phyloP scores from a whole-genome alignment of 2,113 vertebrate species.

The Urocolius indicus region DNA sequence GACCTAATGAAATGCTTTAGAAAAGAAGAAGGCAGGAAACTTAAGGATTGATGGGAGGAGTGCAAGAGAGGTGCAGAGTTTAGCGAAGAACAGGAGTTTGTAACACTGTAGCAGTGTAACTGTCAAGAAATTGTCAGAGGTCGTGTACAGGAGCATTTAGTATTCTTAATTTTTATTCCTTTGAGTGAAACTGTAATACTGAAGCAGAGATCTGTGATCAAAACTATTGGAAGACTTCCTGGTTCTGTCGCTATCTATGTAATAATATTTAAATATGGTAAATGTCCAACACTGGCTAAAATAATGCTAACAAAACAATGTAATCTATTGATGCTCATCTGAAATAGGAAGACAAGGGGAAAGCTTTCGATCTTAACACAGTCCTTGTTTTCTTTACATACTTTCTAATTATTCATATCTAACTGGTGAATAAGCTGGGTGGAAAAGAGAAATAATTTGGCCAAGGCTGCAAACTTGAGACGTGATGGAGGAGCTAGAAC shows the following conservation, averaged over 20 bases:
- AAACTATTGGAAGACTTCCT: background rate
- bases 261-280: background rate
- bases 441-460: constrained; percentile 46
- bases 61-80: background rate
- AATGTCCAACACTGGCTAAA: background rate
- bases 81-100: background rate
- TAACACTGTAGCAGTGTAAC: background rate
- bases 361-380: background rate
- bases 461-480: background rate
- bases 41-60: background rate
- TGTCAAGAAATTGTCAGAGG: background rate
- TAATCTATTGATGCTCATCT: background rate
- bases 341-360: background rate
- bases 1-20: background rate
- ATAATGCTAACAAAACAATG: background rate
- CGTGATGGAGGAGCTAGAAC: background rate
- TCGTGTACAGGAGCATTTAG: background rate
- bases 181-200: background rate
- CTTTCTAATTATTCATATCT: constrained; percentile 28
- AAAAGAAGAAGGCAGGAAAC: background rate
- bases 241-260: background rate
- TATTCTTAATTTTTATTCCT: background rate
- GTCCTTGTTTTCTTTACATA: background rate
- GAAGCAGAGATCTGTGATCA: background rate
- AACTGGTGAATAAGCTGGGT: constrained; percentile 19